phyloP scores from a whole-genome alignment of 2,888 invertebrate species.

The Euplagia quadripunctaria region DNA sequence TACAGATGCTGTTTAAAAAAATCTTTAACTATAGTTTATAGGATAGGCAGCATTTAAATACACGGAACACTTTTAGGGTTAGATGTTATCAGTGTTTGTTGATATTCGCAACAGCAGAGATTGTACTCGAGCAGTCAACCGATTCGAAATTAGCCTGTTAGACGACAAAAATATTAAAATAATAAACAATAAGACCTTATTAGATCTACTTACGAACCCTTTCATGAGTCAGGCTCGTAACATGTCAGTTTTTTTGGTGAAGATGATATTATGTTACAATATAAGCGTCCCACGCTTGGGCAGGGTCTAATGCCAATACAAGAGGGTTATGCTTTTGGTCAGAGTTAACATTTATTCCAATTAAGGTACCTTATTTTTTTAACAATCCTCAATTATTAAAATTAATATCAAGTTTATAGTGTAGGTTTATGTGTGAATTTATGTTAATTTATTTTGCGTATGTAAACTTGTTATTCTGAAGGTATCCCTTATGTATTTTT shows the following conservation, averaged over 20 bases:
- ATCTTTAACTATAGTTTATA: too few species aligned
- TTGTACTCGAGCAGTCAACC: neutral
- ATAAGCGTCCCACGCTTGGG: neutral
- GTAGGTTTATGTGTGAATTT: too few species aligned
- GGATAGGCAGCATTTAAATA: too few species aligned
- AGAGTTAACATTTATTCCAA: neutral
- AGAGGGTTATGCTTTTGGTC: neutral
- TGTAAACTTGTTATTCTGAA: too few species aligned
- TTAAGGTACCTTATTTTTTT: neutral
- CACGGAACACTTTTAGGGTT: too few species aligned
- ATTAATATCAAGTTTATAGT: neutral
- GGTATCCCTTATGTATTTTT: too few species aligned
- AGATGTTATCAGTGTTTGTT: too few species aligned
- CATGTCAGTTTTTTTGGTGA: neutral
- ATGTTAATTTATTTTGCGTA: too few species aligned
- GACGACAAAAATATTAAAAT: neutral
- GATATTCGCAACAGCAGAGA: too few species aligned
- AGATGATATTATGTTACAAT: neutral
- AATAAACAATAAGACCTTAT: neutral
- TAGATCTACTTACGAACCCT: neutral
- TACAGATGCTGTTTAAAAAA: too few species aligned
- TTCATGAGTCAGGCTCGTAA: neutral
- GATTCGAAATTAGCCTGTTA: neutral
- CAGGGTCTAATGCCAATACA: neutral
- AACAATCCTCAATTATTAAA: neutral